These are phyloP conservation scores for Osmerus eperlanus DNA, from an alignment of 2,113 vertebrate genomes.

Conservation along the genomic window DNA sequence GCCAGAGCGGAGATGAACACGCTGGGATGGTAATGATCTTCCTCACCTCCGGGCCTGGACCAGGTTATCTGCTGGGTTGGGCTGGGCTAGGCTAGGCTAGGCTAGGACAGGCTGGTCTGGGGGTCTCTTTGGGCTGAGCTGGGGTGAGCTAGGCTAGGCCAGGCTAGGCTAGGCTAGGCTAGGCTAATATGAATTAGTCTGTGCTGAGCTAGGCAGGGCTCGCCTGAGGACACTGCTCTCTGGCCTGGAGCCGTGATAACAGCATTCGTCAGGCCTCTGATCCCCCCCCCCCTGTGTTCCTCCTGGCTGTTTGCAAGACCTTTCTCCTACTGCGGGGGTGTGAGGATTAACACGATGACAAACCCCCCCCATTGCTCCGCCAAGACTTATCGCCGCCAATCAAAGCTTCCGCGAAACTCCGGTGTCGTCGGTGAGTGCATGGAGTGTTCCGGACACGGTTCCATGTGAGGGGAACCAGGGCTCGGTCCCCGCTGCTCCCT, in stretches of 20 bases:
- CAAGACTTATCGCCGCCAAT: conserved; percentile 36
- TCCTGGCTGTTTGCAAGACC: conserved; percentile 2
- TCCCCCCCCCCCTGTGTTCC: not conserved
- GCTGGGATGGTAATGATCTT: conserved; percentile 37
- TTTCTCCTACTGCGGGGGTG: conserved; percentile 34
- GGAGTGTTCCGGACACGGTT: conserved; percentile 51
- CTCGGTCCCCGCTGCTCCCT: conserved; percentile 44
- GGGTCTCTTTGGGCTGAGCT: too few species aligned
- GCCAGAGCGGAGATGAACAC: conserved; percentile 23
- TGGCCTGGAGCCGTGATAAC: conserved; percentile 2
- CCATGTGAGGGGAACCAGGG: conserved; percentile 33
- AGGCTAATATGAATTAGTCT: not conserved
- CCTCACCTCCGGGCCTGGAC: conserved; percentile 14
- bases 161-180: too few species aligned
- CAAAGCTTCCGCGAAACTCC: conserved; percentile 29
- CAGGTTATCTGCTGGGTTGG: not conserved
- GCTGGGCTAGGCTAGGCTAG: not conserved
- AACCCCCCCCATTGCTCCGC: not conserved
- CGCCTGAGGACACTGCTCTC: conserved; percentile 1
- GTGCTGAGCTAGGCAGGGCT: conserved; percentile 5
- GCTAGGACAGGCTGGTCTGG: too few species aligned
- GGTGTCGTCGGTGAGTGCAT: conserved; percentile 40
- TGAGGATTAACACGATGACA: conserved; percentile 49
- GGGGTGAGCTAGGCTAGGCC: too few species aligned
- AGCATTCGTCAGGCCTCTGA: not conserved